Evolutionary conservation across 2,888 invertebrate species (phyloP).

Genomic region (Plutella xylostella): DNA sequence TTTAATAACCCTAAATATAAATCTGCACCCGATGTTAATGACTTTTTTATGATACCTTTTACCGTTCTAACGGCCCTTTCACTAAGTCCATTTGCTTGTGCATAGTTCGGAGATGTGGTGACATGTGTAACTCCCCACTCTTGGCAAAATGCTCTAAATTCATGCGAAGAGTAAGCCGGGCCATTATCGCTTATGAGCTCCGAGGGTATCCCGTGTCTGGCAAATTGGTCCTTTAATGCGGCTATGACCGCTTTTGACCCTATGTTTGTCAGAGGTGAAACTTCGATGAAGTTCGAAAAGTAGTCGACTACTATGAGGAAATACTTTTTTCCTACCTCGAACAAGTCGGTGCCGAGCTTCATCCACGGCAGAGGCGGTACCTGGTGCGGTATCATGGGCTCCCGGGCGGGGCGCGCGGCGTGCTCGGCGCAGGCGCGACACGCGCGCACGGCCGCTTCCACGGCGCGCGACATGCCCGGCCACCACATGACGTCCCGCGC

Average conservation of each 20-base stretch:
- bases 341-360: no score
- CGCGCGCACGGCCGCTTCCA: neutral
- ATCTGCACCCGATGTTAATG: no score
- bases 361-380: no score
- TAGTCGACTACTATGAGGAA: neutral
- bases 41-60: no score
- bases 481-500: slow-evolving; percentile 15
- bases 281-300: no score
- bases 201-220: slow-evolving; percentile 14
- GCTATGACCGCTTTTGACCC: slow-evolving; percentile 7
- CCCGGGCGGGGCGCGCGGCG: neutral
- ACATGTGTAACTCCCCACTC: neutral
- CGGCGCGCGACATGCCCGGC: slow-evolving; percentile 8
- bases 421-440: neutral
- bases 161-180: neutral
- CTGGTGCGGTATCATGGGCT: neutral
- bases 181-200: slow-evolving; percentile 14
- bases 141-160: neutral
- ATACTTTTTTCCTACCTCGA: slow-evolving; percentile 10
- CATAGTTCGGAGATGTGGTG: neutral
- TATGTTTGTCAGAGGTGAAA: slow-evolving; percentile 6
- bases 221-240: slow-evolving; percentile 11
- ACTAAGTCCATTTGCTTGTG: no score
- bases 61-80: neutral
- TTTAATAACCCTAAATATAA: neutral